Evolutionary conservation across 2,113 vertebrate genomes (phyloP).

Genomic region (Rhipidura dahli): DNA sequence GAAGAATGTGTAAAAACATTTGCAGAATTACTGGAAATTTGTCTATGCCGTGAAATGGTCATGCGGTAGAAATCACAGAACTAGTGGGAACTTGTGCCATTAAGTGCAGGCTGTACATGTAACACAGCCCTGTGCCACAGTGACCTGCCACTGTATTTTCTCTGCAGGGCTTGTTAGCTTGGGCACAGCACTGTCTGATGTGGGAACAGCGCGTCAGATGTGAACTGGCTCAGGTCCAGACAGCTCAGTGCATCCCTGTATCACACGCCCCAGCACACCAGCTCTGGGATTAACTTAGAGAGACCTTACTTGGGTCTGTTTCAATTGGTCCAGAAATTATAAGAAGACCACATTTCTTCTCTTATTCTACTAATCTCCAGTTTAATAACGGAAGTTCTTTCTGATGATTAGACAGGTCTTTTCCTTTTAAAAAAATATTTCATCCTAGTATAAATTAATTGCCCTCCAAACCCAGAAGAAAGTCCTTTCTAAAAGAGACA

Average conservation of each 20-base stretch:
- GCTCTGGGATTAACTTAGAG: background rate
- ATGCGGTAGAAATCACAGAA: background rate
- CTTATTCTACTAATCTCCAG: background rate
- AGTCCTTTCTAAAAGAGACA: slow-evolving; percentile 5
- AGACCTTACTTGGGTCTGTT: background rate
- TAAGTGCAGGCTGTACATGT: background rate
- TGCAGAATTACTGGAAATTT: background rate
- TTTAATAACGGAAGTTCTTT: slow-evolving; percentile 10
- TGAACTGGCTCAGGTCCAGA: background rate
- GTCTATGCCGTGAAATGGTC: background rate
- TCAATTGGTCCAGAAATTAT: slow-evolving; percentile 39
- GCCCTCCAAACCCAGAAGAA: background rate
- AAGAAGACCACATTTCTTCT: background rate
- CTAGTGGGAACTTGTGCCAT: background rate
- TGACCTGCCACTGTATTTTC: background rate
- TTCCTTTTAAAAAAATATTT: background rate
- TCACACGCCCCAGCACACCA: background rate
- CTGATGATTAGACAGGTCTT: background rate
- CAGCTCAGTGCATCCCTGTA: background rate
- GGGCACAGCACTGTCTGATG: slow-evolving; percentile 18
- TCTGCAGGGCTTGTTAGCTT: background rate
- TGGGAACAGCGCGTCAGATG: slow-evolving; percentile 18
- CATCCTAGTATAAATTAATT: slow-evolving; percentile 11
- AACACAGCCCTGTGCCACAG: background rate
- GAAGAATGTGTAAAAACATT: background rate